Evolutionary conservation across 2,888 invertebrate genomes (phyloP), one percentile per base, ranked within the genome.

Genomic region (Sepiola atlantica): DNA sequence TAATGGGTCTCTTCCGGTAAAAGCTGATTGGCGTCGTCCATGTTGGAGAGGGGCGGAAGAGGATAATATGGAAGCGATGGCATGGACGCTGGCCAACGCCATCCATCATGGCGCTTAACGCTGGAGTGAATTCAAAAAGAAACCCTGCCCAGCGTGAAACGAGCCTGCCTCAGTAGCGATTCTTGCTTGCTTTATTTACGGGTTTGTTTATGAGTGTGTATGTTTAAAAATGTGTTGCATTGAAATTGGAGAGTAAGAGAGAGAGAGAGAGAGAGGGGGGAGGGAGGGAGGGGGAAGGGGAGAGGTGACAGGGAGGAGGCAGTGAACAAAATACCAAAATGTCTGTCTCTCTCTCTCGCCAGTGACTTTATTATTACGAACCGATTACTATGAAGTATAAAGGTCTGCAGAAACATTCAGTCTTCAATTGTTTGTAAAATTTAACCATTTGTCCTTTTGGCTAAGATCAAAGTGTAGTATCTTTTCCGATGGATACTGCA

Each of bases 91-190:
- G 77, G 77, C 77, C 77, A 77, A 32, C n/a, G 77, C n/a, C 77
- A 77, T 77, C 77, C 77, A 77, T 77, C 77, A 77, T 77, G 77
- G 77, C 77, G 77, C 77, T 77, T 77, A 77, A 77, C 77, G 77
- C 77, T 77, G 77, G 77, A 77, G n/a, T 77, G 77, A 77, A 77
- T 77, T 77, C 21, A n/a, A 77, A 77, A 77, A 77, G 77, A 77
- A 77, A 18, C n/a, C n/a, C n/a, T 77, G 77, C 77, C n/a, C 77
- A n/a, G 77, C 77, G 77, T 77, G 77, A 77, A 77, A 77, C n/a
- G n/a, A n/a, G n/a, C 77, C 77, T 77, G 77, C n/a, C 16, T 57
- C 57, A n/a, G 77, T 77, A 12, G n/a, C n/a, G 18, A 77, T 77
- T 77, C 61, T 28, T 61, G 28, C 28, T 28, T 28, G 61, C 21